Conservation (phyloP, 2,888 invertebrate genomes). For the Nudaria mundana region DNA sequence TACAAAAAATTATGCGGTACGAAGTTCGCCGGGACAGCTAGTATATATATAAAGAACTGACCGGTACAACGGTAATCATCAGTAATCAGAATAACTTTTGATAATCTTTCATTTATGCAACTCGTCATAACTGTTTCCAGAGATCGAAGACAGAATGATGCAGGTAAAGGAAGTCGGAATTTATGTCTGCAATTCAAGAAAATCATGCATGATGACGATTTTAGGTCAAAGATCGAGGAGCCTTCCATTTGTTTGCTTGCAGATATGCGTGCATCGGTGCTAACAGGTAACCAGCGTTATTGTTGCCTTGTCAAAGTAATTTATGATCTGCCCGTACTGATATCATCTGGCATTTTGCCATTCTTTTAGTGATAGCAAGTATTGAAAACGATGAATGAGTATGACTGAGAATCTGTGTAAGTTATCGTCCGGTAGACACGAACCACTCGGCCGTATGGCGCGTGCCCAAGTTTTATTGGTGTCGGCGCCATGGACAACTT, state of each 20-base stretch:
- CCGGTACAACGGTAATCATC: too few species aligned
- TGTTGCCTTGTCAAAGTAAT: slow-evolving; percentile 69
- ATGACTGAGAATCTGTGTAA: slow-evolving; percentile 48
- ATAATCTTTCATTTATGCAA: too few species aligned
- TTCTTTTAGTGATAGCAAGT: slow-evolving; percentile 53
- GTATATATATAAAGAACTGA: too few species aligned
- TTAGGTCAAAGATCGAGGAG: slow-evolving; percentile 55
- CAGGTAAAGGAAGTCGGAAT: slow-evolving; percentile 7
- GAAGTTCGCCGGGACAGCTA: too few species aligned
- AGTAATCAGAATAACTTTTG: too few species aligned
- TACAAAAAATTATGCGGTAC: too few species aligned
- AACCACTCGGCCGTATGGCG: slow-evolving; percentile 39
- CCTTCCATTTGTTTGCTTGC: slow-evolving; percentile 64
- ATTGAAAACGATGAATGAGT: slow-evolving; percentile 51
- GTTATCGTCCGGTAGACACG: slow-evolving; percentile 46
- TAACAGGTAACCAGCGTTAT: slow-evolving; percentile 68
- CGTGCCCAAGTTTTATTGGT: slow-evolving; percentile 59
- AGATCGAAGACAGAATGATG: too few species aligned
- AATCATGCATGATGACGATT: slow-evolving; percentile 46
- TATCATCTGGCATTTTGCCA: slow-evolving; percentile 54
- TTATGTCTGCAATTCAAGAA: slow-evolving; percentile 13
- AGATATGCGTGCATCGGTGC: slow-evolving; percentile 44
- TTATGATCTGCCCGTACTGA: slow-evolving; percentile 56
- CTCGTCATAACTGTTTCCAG: too few species aligned
- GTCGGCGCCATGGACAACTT: slow-evolving; percentile 77